Evolutionary conservation across 2,888 invertebrate species (phyloP).

Genomic region (Drosophila suboccidentalis): DNA sequence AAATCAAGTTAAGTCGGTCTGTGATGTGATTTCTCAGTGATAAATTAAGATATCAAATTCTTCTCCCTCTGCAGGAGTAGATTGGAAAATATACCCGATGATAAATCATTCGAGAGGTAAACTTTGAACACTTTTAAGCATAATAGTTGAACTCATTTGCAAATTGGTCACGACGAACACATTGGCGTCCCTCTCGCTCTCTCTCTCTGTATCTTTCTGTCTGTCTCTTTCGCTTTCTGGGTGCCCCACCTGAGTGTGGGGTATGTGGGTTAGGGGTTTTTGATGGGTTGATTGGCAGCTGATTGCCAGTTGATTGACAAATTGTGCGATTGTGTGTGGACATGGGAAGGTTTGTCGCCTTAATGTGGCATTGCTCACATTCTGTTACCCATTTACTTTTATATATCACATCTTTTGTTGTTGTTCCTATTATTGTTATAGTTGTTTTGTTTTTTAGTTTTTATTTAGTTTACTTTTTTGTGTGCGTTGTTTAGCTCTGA

Average conservation of each 20-base stretch:
- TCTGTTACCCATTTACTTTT: constrained; percentile 31
- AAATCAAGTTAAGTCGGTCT: no score
- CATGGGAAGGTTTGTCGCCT: constrained; percentile 42
- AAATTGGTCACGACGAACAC: constrained; percentile 45
- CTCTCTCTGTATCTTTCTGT: background rate
- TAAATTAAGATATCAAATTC: background rate
- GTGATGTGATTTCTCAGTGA: no score
- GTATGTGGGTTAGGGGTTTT: constrained; percentile 7
- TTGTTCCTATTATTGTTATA: background rate
- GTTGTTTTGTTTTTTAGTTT: constrained; percentile 12
- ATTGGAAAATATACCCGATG: background rate
- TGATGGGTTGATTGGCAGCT: constrained; percentile 59
- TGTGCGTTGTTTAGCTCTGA: constrained; percentile 35
- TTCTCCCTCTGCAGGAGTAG: background rate
- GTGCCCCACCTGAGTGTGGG: constrained; percentile 12
- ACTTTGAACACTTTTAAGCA: constrained; percentile 3
- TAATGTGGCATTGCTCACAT: constrained; percentile 41
- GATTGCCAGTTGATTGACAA: constrained; percentile 75
- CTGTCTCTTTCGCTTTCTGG: background rate
- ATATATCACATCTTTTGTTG: constrained; percentile 5
- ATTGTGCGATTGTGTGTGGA: constrained; percentile 44
- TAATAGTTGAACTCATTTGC: constrained; percentile 59
- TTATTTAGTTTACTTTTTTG: constrained; percentile 24
- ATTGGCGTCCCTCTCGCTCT: constrained; percentile 11
- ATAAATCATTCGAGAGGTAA: background rate